Percentiles rank a stretch among this genome's conserved stretches.
Evolutionary conservation across 2,888 invertebrate genomes (phyloP).

Genomic region (Bembecia ichneumoniformis): DNA sequence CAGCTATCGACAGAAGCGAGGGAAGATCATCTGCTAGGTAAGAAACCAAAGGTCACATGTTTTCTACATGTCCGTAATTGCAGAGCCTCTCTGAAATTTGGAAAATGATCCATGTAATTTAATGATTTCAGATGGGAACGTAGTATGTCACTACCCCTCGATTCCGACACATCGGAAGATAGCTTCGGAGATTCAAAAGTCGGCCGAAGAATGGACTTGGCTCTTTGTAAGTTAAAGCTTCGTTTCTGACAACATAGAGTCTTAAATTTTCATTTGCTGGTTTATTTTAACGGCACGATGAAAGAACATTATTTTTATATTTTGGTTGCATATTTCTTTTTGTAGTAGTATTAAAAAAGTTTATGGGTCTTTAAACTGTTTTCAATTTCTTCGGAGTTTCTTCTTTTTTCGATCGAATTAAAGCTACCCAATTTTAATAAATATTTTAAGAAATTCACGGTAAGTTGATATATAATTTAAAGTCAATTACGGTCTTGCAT

Average conservation of each 20-base stretch:
- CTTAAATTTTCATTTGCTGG: constrained; percentile 65
- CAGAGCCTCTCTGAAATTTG: no score
- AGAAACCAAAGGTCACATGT: constrained; percentile 5
- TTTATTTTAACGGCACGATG: constrained; percentile 65
- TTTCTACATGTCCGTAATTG: not conserved
- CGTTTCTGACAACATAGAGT: constrained; percentile 34
- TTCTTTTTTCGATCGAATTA: no score
- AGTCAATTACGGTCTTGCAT: no score
- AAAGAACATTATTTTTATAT: constrained; percentile 30
- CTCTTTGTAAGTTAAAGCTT: constrained; percentile 80
- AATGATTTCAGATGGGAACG: constrained; percentile 74
- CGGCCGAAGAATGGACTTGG: constrained; percentile 85
- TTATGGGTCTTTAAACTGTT: no score
- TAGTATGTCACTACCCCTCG: constrained; percentile 78
- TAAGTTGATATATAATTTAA: no score
- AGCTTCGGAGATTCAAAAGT: constrained; percentile 58
- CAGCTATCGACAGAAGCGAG: constrained; percentile 52
- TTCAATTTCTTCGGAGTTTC: no score
- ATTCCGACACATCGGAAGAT: constrained; percentile 59
- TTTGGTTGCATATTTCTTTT: constrained; percentile 10
- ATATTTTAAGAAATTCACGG: no score
- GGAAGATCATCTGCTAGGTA: constrained; percentile 63
- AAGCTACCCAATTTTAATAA: no score
- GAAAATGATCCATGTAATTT: no score
- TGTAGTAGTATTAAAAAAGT: no score